Evolutionary conservation across 2,888 invertebrate species (phyloP).

Genomic region (Pristionchus japonicus): DNA sequence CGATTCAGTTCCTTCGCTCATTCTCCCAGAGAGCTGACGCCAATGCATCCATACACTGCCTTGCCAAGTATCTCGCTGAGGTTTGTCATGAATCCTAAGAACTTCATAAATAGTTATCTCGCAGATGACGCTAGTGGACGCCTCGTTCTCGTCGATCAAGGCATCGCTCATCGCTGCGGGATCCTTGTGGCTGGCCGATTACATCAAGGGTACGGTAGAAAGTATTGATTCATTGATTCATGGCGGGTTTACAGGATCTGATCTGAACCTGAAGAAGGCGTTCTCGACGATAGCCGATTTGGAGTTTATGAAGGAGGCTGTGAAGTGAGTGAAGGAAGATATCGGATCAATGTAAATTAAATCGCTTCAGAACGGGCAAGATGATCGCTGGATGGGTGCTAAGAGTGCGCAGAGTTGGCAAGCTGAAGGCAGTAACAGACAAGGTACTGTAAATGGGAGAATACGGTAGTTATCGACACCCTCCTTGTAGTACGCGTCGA

Average conservation of each 20-base stretch:
- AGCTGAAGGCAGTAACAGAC: constrained; percentile 26
- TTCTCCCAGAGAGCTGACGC: constrained; percentile 77
- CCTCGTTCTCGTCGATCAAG: constrained; percentile 83
- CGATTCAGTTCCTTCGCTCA: constrained; percentile 90
- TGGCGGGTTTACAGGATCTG: neutral
- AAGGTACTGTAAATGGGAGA: neutral
- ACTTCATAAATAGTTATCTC: constrained; percentile 74
- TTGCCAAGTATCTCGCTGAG: constrained; percentile 93
- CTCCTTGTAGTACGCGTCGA: neutral
- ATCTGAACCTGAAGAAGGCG: constrained; percentile 1
- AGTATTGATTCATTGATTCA: too few relatives aligned
- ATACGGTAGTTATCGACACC: neutral
- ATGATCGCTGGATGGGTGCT: constrained; percentile 3
- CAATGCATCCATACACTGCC: constrained; percentile 84
- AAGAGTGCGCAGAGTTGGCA: constrained; percentile 29
- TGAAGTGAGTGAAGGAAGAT: constrained; percentile 25
- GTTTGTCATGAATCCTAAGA: constrained; percentile 67
- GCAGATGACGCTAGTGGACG: constrained; percentile 83
- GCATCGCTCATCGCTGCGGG: constrained; percentile 90
- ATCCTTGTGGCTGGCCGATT: constrained; percentile 83
- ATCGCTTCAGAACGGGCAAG: neutral
- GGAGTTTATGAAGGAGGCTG: constrained; percentile 1
- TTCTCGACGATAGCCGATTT: neutral
- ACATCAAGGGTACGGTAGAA: constrained; percentile 38
- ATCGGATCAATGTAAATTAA: too few relatives aligned